Evolutionary conservation across 2,113 vertebrate species (phyloP).

Genomic region (Circaetus cinerascens): DNA sequence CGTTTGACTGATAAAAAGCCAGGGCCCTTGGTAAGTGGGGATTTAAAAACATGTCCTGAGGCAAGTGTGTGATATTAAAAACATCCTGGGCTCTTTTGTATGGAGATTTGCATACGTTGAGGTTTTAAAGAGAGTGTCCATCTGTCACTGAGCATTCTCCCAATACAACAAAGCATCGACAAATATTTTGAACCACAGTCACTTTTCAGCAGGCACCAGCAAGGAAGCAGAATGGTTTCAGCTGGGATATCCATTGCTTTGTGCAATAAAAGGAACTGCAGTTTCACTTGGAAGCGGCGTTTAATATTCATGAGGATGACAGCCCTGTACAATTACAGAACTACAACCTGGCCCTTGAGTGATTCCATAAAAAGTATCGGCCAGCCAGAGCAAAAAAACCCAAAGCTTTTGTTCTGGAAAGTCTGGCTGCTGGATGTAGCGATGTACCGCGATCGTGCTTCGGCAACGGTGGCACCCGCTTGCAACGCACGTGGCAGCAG

Average conservation of each 20-base stretch:
- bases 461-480: not conserved
- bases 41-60: conserved; percentile 92
- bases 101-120: conserved; percentile 88
- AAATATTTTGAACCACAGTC: conserved; percentile 85
- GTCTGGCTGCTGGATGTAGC: not conserved
- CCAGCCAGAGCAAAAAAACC: not conserved
- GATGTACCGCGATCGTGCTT: rapidly evolving
- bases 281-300: conserved; percentile 40
- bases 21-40: conserved; percentile 87
- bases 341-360: conserved; percentile 41
- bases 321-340: conserved; percentile 41
- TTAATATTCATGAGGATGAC: conserved; percentile 63
- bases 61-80: conserved; percentile 92
- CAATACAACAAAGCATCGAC: conserved; percentile 88
- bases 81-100: conserved; percentile 93
- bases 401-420: conserved; percentile 23
- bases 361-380: not conserved
- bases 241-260: conserved; percentile 49
- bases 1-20: conserved; percentile 94
- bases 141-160: conserved; percentile 89
- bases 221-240: conserved; percentile 62
- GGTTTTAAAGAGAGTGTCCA: conserved; percentile 86
- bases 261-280: conserved; percentile 45
- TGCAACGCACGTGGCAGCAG: not conserved
- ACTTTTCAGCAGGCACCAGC: conserved; percentile 54